These are phyloP conservation scores for Carlito syrichta DNA, from an alignment of 2,113 vertebrate genomes.

Conservation along the genomic window DNA sequence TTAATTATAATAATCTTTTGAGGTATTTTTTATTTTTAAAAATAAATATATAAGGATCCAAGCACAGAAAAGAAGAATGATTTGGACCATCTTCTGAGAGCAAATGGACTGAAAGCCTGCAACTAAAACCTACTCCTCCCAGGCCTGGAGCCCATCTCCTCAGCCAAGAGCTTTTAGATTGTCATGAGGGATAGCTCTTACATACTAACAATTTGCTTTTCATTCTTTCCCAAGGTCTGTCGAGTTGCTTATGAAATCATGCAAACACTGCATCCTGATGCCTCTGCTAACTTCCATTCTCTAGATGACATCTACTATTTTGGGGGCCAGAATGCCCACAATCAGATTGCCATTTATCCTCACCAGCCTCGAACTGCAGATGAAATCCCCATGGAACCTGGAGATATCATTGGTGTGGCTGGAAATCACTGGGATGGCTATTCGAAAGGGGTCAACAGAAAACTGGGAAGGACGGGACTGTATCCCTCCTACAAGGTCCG, in stretches of 20 bases:
- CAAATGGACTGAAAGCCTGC: neutral
- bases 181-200: neutral
- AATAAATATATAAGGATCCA: neutral
- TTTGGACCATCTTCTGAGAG: neutral
- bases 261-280: constrained; percentile 97
- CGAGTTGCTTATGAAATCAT: constrained; percentile 99
- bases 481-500: constrained; percentile 99
- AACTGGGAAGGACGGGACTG: constrained; percentile 95
- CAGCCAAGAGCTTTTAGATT: neutral
- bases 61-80: constrained; percentile 10
- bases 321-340: constrained; percentile 98
- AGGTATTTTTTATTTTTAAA: neutral
- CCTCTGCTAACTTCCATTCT: constrained; percentile 95
- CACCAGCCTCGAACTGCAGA: constrained; percentile 93
- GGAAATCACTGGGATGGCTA: constrained; percentile 99
- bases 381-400: constrained; percentile 96
- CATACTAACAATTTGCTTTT: constrained; percentile 46
- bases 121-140: neutral
- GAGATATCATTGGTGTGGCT: constrained; percentile 96
- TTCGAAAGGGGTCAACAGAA: constrained; percentile 98
- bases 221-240: constrained; percentile 88
- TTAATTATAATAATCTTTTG: neutral
- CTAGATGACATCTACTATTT: constrained; percentile 99
- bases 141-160: neutral
- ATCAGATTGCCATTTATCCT: constrained; percentile 95